Evolutionary conservation across 2,113 vertebrate genomes (phyloP).

Genomic region (Barnardius zonarius): DNA sequence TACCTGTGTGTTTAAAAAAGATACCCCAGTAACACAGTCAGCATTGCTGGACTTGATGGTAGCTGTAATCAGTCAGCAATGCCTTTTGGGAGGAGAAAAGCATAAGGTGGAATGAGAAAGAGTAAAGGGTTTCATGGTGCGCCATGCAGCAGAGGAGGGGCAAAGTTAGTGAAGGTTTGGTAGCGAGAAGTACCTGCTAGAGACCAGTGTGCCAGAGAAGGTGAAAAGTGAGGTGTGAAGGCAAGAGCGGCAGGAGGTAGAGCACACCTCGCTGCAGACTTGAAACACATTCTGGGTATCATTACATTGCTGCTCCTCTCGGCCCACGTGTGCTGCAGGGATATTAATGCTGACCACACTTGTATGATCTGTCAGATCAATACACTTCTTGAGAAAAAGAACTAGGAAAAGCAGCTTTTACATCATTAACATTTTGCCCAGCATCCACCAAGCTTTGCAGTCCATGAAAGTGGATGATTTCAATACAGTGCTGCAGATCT

Average conservation of each 20-base stretch:
- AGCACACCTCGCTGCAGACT: background rate
- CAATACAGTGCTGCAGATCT: background rate
- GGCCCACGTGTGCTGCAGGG: background rate
- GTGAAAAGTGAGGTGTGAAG: background rate
- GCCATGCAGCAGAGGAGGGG: background rate
- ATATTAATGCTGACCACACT: background rate
- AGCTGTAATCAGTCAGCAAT: background rate
- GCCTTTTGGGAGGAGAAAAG: background rate
- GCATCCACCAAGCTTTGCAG: background rate
- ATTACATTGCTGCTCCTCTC: background rate
- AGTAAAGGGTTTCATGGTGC: background rate
- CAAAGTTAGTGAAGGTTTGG: background rate
- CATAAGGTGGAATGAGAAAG: background rate
- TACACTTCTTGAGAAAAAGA: background rate
- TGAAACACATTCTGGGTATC: background rate
- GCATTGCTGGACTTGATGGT: background rate
- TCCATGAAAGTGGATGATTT: conserved; percentile 13
- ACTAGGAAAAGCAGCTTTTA: background rate
- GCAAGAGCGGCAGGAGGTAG: background rate
- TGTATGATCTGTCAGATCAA: background rate
- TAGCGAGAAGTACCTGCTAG: background rate
- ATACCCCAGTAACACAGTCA: background rate
- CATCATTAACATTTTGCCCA: background rate
- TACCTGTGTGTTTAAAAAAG: background rate
- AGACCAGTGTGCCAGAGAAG: background rate